These are phyloP conservation scores for Apantesis nais DNA, from an alignment of 2,888 invertebrate species.

Conservation along the genomic window DNA sequence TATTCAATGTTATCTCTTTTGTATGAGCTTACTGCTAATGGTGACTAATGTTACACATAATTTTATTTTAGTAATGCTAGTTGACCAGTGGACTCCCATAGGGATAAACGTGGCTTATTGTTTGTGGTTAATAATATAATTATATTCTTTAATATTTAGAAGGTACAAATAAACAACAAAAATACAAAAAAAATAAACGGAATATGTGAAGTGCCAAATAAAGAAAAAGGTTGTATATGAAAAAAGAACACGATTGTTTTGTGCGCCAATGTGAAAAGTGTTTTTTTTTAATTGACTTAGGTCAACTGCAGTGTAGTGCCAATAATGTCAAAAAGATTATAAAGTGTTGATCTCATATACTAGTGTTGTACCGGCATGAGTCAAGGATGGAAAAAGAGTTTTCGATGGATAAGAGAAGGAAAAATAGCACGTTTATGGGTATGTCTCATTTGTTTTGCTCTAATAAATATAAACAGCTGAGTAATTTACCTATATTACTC, in stretches of 20 bases:
- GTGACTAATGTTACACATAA: slow-evolving; percentile 39
- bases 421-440: slow-evolving; percentile 74
- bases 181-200: not conserved
- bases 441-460: slow-evolving; percentile 45
- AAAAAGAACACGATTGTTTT: not conserved
- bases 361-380: slow-evolving; percentile 62
- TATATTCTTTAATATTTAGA: not conserved
- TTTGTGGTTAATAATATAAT: not conserved
- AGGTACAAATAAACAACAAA: not conserved
- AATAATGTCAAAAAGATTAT: slow-evolving; percentile 33
- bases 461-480: slow-evolving; percentile 3
- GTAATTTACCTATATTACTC: not conserved
- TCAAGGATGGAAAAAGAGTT: slow-evolving; percentile 71
- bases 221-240: not conserved
- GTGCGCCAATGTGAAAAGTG: slow-evolving; percentile 22
- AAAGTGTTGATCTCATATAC: slow-evolving; percentile 34
- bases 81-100: slow-evolving; percentile 15
- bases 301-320: slow-evolving; percentile 24
- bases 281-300: slow-evolving; percentile 12
- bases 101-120: slow-evolving; percentile 25
- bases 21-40: slow-evolving; percentile 34
- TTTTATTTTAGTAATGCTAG: slow-evolving; percentile 40
- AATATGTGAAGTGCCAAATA: not conserved
- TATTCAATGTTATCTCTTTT: slow-evolving; percentile 38
- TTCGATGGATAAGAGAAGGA: slow-evolving; percentile 69